Base-by-base conservation (phyloP, 2,113 vertebrate genomes). In the Myanophis thanlyinensis region DNA sequence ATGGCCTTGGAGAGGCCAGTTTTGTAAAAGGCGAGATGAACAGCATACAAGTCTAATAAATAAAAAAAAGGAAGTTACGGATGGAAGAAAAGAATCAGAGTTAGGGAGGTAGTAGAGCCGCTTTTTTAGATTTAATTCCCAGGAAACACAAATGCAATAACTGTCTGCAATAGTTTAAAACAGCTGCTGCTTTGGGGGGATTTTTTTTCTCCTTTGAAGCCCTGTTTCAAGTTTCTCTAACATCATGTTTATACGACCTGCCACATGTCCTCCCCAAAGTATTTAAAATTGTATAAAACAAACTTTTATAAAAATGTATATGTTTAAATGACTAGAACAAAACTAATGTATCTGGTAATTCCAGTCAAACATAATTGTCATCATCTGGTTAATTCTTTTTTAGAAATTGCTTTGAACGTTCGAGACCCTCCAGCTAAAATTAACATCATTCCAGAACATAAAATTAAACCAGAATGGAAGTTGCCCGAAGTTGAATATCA, bases 401-500 rank as follows among this genome's bases (percentile, higher is more conserved):
- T 93, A 99, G 99, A 99, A 98, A 98, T 99, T 93, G 97, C 97
- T 94, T 97, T 99, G 94, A 99, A 99, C 92, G 95, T 97, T 93
- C 98, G 96, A 80, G 97, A 98, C 95, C 98, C 98, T 94, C 90
- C 97, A 88, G 96, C 98, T n/a, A 95, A 98, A 95, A 98, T 99
- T 97, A 97, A 94, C 18, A 97, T 99, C 73, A 96, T 99, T 95
- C 97, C 98, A 88, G 97, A 98, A 90, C 98, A 98, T 93, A 96
- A 96, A 48, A 97, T 99, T 47, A 98, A 97, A 44, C 96, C 98
- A 62, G 98, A 99, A 91, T 99, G 99, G 99, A 97, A 95, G 53
- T 95, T 99, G 94, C 99, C 99, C 49, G 98, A 98, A 27, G 98
- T 99, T 93, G 97, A 96, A 95, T 98, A 98, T 40, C 97, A 94